Percentiles rank a stretch among this genome's conserved stretches.
Evolutionary conservation across 2,888 invertebrate species (phyloP).

Genomic region (Andrena hattorfiana): DNA sequence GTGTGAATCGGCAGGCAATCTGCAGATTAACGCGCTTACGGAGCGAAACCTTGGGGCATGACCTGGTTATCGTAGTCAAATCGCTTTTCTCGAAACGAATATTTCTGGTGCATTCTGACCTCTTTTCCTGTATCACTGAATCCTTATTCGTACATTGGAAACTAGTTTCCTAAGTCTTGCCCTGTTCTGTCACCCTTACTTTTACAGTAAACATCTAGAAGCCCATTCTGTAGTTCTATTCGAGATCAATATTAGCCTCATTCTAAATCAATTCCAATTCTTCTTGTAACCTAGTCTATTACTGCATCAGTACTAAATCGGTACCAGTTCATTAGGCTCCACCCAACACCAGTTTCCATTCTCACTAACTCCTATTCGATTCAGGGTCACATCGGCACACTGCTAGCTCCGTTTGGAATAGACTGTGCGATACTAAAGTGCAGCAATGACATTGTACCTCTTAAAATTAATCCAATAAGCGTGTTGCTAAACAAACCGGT

Average conservation of each 20-base stretch:
- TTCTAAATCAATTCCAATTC: too few species aligned
- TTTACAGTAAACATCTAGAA: background rate
- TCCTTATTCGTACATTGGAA: background rate
- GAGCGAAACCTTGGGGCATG: conserved; percentile 2
- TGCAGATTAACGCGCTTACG: conserved; percentile 6
- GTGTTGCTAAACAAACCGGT: background rate
- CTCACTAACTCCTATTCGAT: background rate
- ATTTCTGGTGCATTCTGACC: background rate
- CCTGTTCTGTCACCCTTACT: background rate
- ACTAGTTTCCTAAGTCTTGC: background rate
- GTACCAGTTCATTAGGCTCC: too few species aligned
- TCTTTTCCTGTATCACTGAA: background rate
- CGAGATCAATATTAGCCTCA: too few species aligned
- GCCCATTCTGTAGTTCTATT: background rate
- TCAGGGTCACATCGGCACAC: background rate
- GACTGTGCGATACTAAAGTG: too few species aligned
- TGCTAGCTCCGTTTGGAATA: too few species aligned
- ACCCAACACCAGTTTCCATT: background rate
- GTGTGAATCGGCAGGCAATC: background rate
- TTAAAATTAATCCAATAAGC: background rate
- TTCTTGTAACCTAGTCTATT: background rate
- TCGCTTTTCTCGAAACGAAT: background rate
- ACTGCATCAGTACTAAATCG: background rate
- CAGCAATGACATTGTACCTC: too few species aligned
- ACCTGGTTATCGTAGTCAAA: background rate